Evolutionary conservation across 92 coral and sea anemone species (phyloP).

Genomic region (Bergia puertoricense): DNA sequence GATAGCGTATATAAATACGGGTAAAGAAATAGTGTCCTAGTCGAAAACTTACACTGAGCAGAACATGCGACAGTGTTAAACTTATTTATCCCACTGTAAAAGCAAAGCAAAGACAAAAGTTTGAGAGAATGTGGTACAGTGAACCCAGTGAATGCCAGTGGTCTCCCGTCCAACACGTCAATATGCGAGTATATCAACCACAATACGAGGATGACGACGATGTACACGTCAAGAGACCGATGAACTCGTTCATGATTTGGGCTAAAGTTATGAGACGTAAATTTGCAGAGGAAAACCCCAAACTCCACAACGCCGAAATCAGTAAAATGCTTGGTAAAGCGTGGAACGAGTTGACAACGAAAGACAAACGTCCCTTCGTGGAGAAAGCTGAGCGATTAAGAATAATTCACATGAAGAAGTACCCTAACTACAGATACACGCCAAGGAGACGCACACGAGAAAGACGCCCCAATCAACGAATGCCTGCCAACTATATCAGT

Average conservation of each 20-base stretch:
- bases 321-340: slow-evolving; percentile 97
- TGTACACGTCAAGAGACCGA: slow-evolving; percentile 94
- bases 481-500: slow-evolving; percentile 61
- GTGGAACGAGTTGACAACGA: slow-evolving; percentile 98
- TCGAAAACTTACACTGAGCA: not conserved
- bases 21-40: slow-evolving; percentile 13
- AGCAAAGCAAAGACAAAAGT: not conserved
- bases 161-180: slow-evolving; percentile 24
- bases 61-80: not conserved
- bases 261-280: slow-evolving; percentile 98
- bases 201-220: slow-evolving; percentile 86
- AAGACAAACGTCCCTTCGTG: slow-evolving; percentile 97
- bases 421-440: slow-evolving; percentile 96
- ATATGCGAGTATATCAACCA: slow-evolving; percentile 48
- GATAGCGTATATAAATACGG: slow-evolving; percentile 47
- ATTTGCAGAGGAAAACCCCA: slow-evolving; percentile 98
- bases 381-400: slow-evolving; percentile 98
- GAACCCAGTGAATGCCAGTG: slow-evolving; percentile 12
- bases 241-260: slow-evolving; percentile 99
- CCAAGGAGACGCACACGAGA: slow-evolving; percentile 83
- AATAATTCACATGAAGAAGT: slow-evolving; percentile 97
- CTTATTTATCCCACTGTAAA: not conserved
- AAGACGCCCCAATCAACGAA: slow-evolving; percentile 69
- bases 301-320: slow-evolving; percentile 98
- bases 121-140: slow-evolving; percentile 18